phyloP scores from a whole-genome alignment of 2,113 vertebrate genomes.

The Arizona elegans region DNA sequence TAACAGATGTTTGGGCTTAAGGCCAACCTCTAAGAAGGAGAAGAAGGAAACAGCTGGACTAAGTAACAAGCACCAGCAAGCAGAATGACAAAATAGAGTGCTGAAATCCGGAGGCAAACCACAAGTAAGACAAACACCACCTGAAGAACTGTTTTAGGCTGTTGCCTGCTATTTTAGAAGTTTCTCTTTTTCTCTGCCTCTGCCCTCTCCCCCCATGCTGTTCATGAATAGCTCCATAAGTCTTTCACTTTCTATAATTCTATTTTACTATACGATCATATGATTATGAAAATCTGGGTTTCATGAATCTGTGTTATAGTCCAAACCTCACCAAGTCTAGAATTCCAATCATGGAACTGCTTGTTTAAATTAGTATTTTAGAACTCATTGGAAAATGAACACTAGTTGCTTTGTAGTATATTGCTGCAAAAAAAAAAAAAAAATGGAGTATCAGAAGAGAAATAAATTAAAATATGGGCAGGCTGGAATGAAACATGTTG shows the following conservation, averaged over 20 bases:
- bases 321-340: background rate
- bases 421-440: background rate
- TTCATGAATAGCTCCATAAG: background rate
- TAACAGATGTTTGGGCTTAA: conserved; percentile 17
- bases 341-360: background rate
- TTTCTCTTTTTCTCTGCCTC: background rate
- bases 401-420: background rate
- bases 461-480: background rate
- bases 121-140: conserved; percentile 22
- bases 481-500: background rate
- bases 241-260: background rate
- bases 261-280: background rate
- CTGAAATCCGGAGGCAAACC: conserved; percentile 45
- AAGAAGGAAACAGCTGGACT: conserved; percentile 39
- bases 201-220: background rate
- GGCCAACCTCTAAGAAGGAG: conserved; percentile 33
- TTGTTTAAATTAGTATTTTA: background rate
- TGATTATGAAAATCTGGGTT: background rate
- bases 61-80: conserved; percentile 21
- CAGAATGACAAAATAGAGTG: conserved; percentile 43
- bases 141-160: conserved; percentile 21
- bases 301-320: background rate
- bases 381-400: background rate
- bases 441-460: background rate
- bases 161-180: background rate